Base-by-base conservation (phyloP, 35 echinoderm and acorn worm species). In the Apostichopus parvimensis region DNA sequence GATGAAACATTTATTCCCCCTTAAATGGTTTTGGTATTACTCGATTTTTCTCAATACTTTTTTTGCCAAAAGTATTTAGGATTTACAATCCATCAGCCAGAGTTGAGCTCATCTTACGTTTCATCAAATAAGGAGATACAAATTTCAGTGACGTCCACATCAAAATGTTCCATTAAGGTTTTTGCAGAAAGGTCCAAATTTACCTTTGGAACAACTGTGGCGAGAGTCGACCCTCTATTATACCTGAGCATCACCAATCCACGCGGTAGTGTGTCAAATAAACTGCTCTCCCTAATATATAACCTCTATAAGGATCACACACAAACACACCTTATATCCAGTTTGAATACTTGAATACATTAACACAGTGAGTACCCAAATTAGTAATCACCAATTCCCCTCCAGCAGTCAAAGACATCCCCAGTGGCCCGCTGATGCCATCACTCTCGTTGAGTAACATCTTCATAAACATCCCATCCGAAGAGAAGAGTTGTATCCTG, bases 281-380 rank as follows among this genome's bases (percentile, higher is more conserved):
- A 75, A 75, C 71, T 75, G 71, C 15, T 18, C 71, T 75, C 12
- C 7, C 12, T 61, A 21, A 7, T 75, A 18, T 20, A 75, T 1
- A 20, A 75, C 17, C 13, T 75, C 17, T 75, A 18, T 75, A 22
- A 75, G 17, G 4, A 84, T 79, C 10, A 54, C 6, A 25, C 18
- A 54, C 9, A 82, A 17, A 7, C 15, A 84, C 9, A 1, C 9
- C 26, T 97, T 55, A 98, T 0, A 94, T 92, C 96, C 96, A 99
- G 68, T 93, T 94, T 45, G 94, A 94, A 79, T 99, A 94, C 66
- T 94, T 96, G 85, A 99, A 99, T 53, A 95, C 95, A 88, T 99
- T 99, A 56, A 99, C 97, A 77, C 95, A 96, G 82, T 99, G 97
- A 2, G 97, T 99, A 17, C 97, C 97, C n/a, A 99, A 65, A 78